These are phyloP conservation scores for Pteronotus mesoamericanus DNA, from an alignment of 2,797 vertebrate genomes.

Conservation along the genomic window DNA sequence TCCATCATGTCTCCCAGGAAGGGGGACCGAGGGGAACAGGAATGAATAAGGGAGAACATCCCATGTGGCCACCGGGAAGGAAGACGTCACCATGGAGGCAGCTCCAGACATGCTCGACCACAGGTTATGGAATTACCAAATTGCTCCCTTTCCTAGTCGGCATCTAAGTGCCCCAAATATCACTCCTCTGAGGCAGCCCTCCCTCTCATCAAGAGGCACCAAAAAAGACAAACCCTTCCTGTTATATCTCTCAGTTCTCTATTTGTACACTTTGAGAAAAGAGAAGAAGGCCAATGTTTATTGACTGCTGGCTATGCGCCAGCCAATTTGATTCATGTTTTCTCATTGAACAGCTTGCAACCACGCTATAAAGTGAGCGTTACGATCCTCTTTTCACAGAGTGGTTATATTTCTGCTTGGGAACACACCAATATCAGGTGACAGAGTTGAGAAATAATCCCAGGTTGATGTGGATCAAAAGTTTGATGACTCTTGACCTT, in stretches of 20 bases:
- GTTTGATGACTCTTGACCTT: not conserved
- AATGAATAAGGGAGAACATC: not conserved
- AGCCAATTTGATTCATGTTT: not conserved
- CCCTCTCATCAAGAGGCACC: not conserved
- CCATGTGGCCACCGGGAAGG: not conserved
- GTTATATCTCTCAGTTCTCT: not conserved
- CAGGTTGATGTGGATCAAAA: not conserved
- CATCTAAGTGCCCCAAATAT: not conserved
- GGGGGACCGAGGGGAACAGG: not conserved
- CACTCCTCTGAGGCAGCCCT: not conserved
- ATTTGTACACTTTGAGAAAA: not conserved
- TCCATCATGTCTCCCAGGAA: conserved; percentile 45
- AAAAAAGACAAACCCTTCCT: not conserved
- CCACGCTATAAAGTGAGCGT: not conserved
- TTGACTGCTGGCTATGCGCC: not conserved
- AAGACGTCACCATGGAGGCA: not conserved
- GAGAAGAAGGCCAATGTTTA: not conserved
- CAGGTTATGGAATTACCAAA: not conserved
- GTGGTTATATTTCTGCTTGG: not conserved
- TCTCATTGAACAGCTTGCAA: not conserved
- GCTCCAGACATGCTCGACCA: not conserved
- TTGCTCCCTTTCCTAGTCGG: not conserved
- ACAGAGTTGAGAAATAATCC: not conserved
- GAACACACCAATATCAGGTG: not conserved
- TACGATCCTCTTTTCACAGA: not conserved